These are phyloP conservation scores for Sebastes reedi DNA, from an alignment of 2,797 vertebrate species.

Conservation along the genomic window DNA sequence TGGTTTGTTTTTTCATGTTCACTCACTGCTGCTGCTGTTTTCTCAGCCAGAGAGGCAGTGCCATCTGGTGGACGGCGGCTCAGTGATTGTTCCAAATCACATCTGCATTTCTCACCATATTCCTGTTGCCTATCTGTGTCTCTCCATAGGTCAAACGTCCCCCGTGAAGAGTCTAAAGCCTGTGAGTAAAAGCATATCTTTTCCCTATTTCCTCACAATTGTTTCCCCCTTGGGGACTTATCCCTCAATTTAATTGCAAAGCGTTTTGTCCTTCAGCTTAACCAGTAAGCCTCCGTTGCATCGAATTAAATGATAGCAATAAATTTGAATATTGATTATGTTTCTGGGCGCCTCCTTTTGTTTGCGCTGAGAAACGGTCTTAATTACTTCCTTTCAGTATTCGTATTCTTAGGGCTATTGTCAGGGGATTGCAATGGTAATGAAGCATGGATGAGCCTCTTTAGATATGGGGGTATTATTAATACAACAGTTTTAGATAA, in stretches of 20 bases:
- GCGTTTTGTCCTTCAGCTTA: slow-evolving; percentile 71
- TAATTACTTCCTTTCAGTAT: slow-evolving; percentile 76
- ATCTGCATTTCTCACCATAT: slow-evolving; percentile 33
- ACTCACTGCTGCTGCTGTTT: neutral
- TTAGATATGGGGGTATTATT: slow-evolving; percentile 67
- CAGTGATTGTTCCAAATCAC: neutral
- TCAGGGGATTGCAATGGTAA: slow-evolving; percentile 73
- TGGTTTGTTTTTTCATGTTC: slow-evolving; percentile 39
- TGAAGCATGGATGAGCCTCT: slow-evolving; percentile 75
- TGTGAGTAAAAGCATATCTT: slow-evolving; percentile 77
- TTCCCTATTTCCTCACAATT: slow-evolving; percentile 25
- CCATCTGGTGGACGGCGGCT: slow-evolving; percentile 66
- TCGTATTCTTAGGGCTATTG: slow-evolving; percentile 68
- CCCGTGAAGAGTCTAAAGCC: slow-evolving; percentile 92
- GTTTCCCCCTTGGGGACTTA: slow-evolving; percentile 31
- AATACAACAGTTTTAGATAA: slow-evolving; percentile 72
- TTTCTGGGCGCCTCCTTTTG: slow-evolving; percentile 72
- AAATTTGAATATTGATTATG: slow-evolving; percentile 81
- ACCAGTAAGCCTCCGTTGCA: slow-evolving; percentile 64
- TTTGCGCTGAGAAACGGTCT: slow-evolving; percentile 72
- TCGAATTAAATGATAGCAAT: slow-evolving; percentile 76
- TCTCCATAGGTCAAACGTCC: slow-evolving; percentile 91
- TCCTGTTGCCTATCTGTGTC: slow-evolving; percentile 43
- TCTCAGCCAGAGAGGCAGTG: slow-evolving; percentile 57
- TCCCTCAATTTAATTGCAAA: slow-evolving; percentile 64